phyloP scores from a whole-genome alignment of 2,888 invertebrate species.

The Dryocosmus kuriphilus region DNA sequence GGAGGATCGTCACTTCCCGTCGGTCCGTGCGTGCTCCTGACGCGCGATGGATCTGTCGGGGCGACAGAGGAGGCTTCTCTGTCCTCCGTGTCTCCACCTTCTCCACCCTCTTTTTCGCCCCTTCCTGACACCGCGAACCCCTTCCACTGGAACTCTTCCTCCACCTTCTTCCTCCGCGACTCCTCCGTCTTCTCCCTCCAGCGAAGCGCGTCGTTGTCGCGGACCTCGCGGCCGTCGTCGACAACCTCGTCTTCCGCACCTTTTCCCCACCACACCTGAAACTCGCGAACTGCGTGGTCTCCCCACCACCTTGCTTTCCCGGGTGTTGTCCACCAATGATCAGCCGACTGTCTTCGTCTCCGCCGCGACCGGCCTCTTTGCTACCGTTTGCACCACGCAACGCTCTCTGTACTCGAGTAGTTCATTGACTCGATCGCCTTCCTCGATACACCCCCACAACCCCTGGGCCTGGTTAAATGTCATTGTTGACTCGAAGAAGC shows the following conservation, averaged over 20 bases:
- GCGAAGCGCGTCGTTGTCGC: slow-evolving; percentile 56
- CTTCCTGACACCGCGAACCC: slow-evolving; percentile 45
- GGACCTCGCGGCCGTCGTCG: slow-evolving; percentile 56
- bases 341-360: slow-evolving; percentile 72
- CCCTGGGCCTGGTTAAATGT: not conserved
- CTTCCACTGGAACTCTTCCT: slow-evolving; percentile 51
- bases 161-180: slow-evolving; percentile 53
- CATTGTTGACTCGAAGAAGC: no score
- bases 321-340: slow-evolving; percentile 74
- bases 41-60: slow-evolving; percentile 70
- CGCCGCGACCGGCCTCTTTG: slow-evolving; percentile 47
- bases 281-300: slow-evolving; percentile 59
- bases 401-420: slow-evolving; percentile 4
- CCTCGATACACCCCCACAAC: not conserved
- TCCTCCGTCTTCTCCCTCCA: slow-evolving; percentile 49
- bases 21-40: slow-evolving; percentile 65
- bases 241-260: slow-evolving; percentile 62
- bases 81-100: slow-evolving; percentile 65
- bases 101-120: slow-evolving; percentile 45
- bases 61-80: slow-evolving; percentile 68
- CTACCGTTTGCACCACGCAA: not conserved
- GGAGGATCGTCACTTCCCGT: slow-evolving; percentile 48
- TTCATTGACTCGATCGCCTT: slow-evolving; percentile 36
- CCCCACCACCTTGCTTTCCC: slow-evolving; percentile 66
- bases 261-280: slow-evolving; percentile 65